Percentiles rank a stretch among this genome's conserved stretches.
These are phyloP conservation scores for Metopia argyrocephala DNA, from an alignment of 2,888 invertebrate species.

Conservation along the genomic window DNA sequence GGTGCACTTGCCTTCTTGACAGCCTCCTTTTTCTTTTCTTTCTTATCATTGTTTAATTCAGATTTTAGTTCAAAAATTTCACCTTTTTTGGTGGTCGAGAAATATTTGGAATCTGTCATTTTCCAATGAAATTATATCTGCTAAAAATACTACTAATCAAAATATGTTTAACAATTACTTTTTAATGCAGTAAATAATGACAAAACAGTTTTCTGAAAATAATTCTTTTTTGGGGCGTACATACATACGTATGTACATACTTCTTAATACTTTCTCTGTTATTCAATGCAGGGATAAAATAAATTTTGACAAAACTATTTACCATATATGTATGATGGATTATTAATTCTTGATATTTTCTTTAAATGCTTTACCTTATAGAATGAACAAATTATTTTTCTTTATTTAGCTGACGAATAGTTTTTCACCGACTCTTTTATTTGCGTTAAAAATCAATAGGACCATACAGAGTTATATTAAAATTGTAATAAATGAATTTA, in stretches of 20 bases:
- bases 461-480: constrained; percentile 23
- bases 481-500: not conserved
- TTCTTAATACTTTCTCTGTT: not conserved
- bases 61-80: constrained; percentile 99
- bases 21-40: constrained; percentile 99
- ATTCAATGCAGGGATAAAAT: not conserved
- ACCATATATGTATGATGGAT: too few relatives aligned
- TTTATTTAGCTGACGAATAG: constrained; percentile 45
- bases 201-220: not conserved
- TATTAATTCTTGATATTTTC: not conserved
- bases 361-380: constrained; percentile 11
- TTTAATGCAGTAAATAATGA: not conserved
- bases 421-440: constrained; percentile 10
- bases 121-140: constrained; percentile 53
- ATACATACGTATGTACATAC: not conserved
- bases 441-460: constrained; percentile 32
- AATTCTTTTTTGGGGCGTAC: constrained; percentile 52
- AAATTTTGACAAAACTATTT: too few relatives aligned
- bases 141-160: not conserved
- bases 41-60: constrained; percentile 99
- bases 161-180: not conserved
- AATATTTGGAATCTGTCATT: constrained; percentile 99
- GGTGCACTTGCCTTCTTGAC: constrained; percentile 92
- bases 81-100: constrained; percentile 99
- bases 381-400: not conserved